Conservation (phyloP, 2,797 vertebrate genomes). For the Xenopus petersii region DNA sequence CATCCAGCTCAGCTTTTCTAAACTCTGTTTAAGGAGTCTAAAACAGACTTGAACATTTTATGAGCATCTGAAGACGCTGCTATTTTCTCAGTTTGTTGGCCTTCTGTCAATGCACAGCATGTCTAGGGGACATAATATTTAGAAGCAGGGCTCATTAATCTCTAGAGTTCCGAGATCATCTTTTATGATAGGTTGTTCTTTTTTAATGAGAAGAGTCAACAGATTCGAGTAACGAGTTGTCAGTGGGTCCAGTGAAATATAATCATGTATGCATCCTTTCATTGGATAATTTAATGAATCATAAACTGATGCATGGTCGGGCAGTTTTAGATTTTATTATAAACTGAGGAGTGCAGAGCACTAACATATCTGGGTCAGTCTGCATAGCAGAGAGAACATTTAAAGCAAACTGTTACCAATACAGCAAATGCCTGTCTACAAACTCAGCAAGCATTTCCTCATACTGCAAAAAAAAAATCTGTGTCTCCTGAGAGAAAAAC, state of each 20-base stretch:
- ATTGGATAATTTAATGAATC: slow-evolving; percentile 41
- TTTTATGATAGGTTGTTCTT: slow-evolving; percentile 40
- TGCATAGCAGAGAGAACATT: slow-evolving; percentile 22
- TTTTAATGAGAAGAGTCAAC: slow-evolving; percentile 46
- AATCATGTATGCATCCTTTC: slow-evolving; percentile 20
- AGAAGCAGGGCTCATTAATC: slow-evolving; percentile 42
- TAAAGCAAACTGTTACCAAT: slow-evolving; percentile 21
- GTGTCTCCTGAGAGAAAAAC: no score
- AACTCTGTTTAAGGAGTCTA: background rate
- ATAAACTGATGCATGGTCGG: slow-evolving; percentile 28
- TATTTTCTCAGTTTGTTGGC: slow-evolving; percentile 20
- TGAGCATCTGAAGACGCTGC: background rate
- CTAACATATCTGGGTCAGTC: slow-evolving; percentile 29
- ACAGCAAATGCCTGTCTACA: background rate
- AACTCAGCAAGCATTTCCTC: no score
- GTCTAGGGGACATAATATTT: slow-evolving; percentile 37
- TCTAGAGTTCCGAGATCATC: slow-evolving; percentile 31
- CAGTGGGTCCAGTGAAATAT: slow-evolving; percentile 37
- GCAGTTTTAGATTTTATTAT: slow-evolving; percentile 23
- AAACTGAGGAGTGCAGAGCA: slow-evolving; percentile 17
- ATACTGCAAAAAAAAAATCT: no score
- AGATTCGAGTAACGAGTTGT: slow-evolving; percentile 36
- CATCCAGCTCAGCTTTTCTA: background rate
- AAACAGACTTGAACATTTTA: slow-evolving; percentile 12
- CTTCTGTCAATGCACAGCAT: slow-evolving; percentile 30